Evolutionary conservation across 2,888 invertebrate species (phyloP), one percentile per base, ranked within the genome.

Genomic region (Lottia scabra): DNA sequence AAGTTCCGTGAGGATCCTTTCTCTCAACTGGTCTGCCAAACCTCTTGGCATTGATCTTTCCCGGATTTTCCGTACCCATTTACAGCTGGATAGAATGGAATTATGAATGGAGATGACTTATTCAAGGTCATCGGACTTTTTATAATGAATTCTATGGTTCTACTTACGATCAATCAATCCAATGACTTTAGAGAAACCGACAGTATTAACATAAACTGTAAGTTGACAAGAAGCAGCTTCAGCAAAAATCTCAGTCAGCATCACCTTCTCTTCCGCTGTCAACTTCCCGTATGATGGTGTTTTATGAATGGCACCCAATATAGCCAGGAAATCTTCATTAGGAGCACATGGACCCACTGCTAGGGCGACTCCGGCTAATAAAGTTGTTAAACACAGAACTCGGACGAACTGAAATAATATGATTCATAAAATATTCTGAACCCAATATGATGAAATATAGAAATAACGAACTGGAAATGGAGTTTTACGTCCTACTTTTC

Each of bases 311-410:
- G 23, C 66, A 1, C 13, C 48, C 44, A 70, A 16, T 16, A 70
- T 30, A 4, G 46, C 62, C 10, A 70, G 44, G 16, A 70, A 43
- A 43, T 70, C 62, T 44, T 70, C 70, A 44, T 70, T 70, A 15
- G 70, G 70, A 44, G 70, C 65, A n/a, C 70, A 70, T 15, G 70
- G 70, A 19, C 70, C 70, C 10, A 27, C 45, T 56, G 56, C 70
- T 19, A 66, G 62, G 3, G 48, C 56, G n/a, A 70, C 43, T 23
- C 56, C 19, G 23, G 56, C 56, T 23, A 56, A 23, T 8, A 38
- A 10, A 8, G 38, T 38, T 38, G 38, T 38, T 10, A 56, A 19
- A 13, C 56, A 56, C 0, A 56, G 56, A 13, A 56, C 56, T 56
- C 56, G 56, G 13, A 56, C 10, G 10, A 56, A 56, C 56, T 56